phyloP scores from a whole-genome alignment of 2,113 vertebrate species.

The Eublepharis macularius region DNA sequence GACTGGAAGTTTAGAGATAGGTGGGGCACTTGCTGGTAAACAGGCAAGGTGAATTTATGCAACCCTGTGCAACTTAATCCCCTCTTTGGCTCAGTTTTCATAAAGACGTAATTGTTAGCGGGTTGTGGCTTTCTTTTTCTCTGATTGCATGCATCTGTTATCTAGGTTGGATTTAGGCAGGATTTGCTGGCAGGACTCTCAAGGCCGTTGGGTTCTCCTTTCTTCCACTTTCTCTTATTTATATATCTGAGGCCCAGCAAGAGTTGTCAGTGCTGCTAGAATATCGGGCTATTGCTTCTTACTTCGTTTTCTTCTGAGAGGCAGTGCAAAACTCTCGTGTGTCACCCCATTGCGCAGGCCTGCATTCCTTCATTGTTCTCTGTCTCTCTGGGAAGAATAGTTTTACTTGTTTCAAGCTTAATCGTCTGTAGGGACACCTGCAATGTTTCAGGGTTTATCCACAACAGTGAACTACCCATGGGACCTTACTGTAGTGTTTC shows the following conservation, averaged over 20 bases:
- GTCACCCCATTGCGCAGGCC: constrained; percentile 31
- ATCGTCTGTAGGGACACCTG: constrained; percentile 4
- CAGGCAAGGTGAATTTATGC: background rate
- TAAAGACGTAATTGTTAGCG: background rate
- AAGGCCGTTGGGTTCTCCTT: background rate
- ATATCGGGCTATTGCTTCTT: background rate
- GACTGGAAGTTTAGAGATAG: background rate
- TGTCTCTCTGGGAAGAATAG: background rate
- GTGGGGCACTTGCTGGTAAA: no score
- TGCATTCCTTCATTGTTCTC: constrained; percentile 7
- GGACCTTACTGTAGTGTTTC: constrained; percentile 9
- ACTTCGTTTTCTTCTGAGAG: background rate
- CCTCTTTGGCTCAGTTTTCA: no score
- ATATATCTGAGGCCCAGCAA: background rate
- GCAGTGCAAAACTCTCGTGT: background rate
- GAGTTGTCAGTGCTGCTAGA: background rate
- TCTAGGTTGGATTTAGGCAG: background rate
- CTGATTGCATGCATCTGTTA: no score
- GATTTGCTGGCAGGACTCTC: background rate
- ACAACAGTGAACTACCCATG: background rate
- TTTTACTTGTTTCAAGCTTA: background rate
- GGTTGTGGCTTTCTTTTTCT: background rate
- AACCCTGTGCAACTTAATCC: background rate
- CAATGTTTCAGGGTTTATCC: background rate
- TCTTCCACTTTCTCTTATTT: background rate